phyloP scores from a whole-genome alignment of 2,113 vertebrate genomes.

The Myotis lucifugus region DNA sequence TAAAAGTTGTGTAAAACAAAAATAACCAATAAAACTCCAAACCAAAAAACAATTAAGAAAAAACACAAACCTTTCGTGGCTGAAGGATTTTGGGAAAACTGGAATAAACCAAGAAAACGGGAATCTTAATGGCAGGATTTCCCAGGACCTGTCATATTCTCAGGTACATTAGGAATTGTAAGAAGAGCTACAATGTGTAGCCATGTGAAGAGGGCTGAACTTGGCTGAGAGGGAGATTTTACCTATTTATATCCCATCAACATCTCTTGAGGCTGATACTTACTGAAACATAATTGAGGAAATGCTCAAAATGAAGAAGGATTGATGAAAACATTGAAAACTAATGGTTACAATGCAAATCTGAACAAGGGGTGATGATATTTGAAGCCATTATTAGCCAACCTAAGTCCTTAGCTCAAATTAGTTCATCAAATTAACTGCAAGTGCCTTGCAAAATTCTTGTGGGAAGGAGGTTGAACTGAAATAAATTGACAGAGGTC shows the following conservation, averaged over 20 bases:
- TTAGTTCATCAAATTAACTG: constrained; percentile 34
- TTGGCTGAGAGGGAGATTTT: neutral
- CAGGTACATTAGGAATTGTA: neutral
- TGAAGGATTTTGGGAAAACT: neutral
- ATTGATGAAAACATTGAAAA: neutral
- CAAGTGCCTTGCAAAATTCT: neutral
- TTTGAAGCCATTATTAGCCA: neutral
- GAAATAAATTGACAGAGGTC: neutral
- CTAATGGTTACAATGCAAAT: neutral
- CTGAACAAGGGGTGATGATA: neutral
- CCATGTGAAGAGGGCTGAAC: neutral
- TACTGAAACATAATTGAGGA: neutral
- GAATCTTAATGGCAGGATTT: neutral
- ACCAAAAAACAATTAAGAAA: neutral
- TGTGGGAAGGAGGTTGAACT: neutral
- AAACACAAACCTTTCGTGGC: neutral
- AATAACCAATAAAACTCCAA: neutral
- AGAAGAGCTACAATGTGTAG: neutral
- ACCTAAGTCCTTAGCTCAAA: neutral
- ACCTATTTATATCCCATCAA: neutral
- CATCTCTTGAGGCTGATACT: neutral
- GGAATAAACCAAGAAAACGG: neutral
- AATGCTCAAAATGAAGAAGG: neutral
- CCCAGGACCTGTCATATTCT: neutral
- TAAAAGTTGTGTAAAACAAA: neutral